A percentile compares a stretch with the other conserved stretches of the same genome.
These are phyloP conservation scores for Cephus sareptanus DNA, from an alignment of 2,888 invertebrate species.

Conservation along the genomic window DNA sequence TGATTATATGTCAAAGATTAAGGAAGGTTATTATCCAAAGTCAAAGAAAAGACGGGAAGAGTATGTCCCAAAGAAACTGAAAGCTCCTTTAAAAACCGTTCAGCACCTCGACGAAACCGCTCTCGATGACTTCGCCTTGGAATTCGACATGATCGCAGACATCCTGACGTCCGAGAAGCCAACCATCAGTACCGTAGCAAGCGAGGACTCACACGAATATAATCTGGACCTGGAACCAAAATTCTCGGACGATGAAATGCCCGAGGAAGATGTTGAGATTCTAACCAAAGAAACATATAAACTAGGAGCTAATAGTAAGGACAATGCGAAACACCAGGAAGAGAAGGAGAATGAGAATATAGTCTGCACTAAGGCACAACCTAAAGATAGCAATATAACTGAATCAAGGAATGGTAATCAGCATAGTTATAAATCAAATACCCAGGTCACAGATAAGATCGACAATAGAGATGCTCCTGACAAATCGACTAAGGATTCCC, in stretches of 20 bases:
- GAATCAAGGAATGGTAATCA: background rate
- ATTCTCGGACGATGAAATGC: conserved; percentile 57
- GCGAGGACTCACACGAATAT: conserved; percentile 44
- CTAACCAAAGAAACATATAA: conserved; percentile 46
- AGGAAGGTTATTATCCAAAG: conserved; percentile 58
- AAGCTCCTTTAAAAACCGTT: conserved; percentile 52
- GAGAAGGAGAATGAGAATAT: conserved; percentile 29
- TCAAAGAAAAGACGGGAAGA: conserved; percentile 60
- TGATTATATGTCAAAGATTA: conserved; percentile 49
- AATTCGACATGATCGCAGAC: conserved; percentile 65
- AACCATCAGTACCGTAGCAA: conserved; percentile 14
- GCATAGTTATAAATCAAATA: background rate
- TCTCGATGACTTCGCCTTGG: conserved; percentile 60
- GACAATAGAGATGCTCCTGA: background rate
- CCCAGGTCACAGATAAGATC: background rate
- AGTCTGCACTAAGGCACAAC: background rate
- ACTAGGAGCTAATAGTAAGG: background rate
- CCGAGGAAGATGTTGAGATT: conserved; percentile 46
- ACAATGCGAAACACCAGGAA: conserved; percentile 22
- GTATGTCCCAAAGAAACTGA: conserved; percentile 61
- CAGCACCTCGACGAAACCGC: conserved; percentile 50
- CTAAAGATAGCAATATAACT: background rate
- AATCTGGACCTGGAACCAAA: conserved; percentile 47
- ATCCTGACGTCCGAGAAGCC: conserved; percentile 48
- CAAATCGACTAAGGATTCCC: background rate